Base-by-base conservation (phyloP, 2,888 invertebrate species). In the Erpobdella octoculata region DNA sequence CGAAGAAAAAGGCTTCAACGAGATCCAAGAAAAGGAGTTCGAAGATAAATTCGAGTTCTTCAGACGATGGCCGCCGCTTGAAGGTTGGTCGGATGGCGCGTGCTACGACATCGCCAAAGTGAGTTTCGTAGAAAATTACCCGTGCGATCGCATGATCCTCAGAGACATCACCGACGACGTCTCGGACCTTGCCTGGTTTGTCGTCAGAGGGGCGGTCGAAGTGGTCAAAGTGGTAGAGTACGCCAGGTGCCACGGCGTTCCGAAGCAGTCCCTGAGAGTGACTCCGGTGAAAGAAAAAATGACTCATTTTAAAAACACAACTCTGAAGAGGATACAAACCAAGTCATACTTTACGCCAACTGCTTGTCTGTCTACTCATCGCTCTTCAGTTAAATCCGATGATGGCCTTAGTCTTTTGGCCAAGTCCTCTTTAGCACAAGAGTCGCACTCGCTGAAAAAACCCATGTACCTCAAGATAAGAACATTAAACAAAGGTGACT, bases 21-120 rank as follows among this genome's bases (percentile, higher is more conserved):
- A 2, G 31, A 33, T 25, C 25, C 28, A 21, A 18, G 31, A 46
- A 12, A 21, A 25, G 31, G 46, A 68, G 21, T 5, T 41, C 12
- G 68, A 68, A 68, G 68, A 68, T 6, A 68, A 38, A 18, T 68
- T 68, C 48, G 35, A 68, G 5, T 68, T 68, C 48, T 68, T 68
- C 35, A 41, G 68, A 18, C 25, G 48, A 5, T 68, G 68, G 68
- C 15, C 33, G 25, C 68, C 48, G 4, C 21, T 68, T 15, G 12
- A 25, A 3, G 31, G 48, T 33, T 68, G 68, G 68, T 68, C 68
- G n/a, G 68, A 68, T 48, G 48, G 31, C 21, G 68, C 68, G 1
- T n/a, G 35, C 25, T 68, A 46, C 1, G 68, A 68, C 31, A 15
- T 46, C n/a, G 68, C 48, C 1, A 68, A 31, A 35, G 18, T 46